A percentile compares a stretch with the other conserved stretches of the same genome.
These are phyloP conservation scores for Struthio camelus DNA, from an alignment of 2,113 vertebrate genomes.

Conservation along the genomic window DNA sequence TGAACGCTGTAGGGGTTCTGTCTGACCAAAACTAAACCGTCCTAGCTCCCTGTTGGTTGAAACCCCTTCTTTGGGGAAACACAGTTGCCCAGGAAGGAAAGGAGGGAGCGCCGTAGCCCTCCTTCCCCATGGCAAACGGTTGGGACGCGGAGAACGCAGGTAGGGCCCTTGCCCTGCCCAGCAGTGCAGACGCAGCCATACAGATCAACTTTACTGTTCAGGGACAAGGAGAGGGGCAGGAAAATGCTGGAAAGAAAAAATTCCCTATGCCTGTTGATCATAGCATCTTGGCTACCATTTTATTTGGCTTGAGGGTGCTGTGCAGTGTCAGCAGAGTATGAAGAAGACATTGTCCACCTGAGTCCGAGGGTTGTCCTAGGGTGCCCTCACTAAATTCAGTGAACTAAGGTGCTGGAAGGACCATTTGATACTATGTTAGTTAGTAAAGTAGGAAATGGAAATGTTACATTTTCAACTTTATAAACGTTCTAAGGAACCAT, in stretches of 20 bases:
- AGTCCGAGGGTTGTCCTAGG: neutral
- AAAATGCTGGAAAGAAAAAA: neutral
- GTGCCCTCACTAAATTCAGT: neutral
- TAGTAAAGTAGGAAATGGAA: neutral
- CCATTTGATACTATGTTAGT: neutral
- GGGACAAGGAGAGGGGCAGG: neutral
- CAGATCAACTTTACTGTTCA: neutral
- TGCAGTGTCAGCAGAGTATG: neutral
- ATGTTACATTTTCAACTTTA: constrained; percentile 28
- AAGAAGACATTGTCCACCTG: neutral
- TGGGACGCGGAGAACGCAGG: neutral
- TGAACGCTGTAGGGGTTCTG: neutral
- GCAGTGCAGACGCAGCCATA: neutral
- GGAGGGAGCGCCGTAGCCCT: neutral
- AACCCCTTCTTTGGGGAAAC: neutral
- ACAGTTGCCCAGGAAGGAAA: neutral
- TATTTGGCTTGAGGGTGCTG: neutral
- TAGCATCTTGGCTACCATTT: neutral
- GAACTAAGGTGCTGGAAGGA: neutral
- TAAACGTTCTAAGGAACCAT: neutral
- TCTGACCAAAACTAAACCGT: neutral
- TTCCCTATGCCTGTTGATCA: neutral
- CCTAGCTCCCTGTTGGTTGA: neutral
- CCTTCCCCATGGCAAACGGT: neutral
- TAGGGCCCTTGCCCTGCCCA: neutral